Percentiles rank a stretch among this genome's conserved stretches.
phyloP scores from a whole-genome alignment of 2,113 vertebrate species.

The Potamarius usumacintae region DNA sequence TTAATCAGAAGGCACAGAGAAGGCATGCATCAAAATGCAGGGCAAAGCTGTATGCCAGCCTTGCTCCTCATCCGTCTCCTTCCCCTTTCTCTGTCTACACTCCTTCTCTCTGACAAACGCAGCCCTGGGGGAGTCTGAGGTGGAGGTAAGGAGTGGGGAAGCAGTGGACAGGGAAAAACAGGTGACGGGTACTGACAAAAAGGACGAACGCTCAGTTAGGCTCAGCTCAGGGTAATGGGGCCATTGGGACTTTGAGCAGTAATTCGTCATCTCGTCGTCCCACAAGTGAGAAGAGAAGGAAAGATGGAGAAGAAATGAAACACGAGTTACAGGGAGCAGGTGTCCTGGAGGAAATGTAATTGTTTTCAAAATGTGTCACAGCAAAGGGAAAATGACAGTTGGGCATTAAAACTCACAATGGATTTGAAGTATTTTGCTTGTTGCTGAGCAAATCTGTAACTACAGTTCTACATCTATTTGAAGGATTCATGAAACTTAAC shows the following conservation, averaged over 20 bases:
- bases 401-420: neutral
- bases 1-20: constrained; percentile 69
- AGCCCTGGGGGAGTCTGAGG: constrained; percentile 35
- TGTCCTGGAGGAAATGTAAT: constrained; percentile 47
- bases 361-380: constrained; percentile 27
- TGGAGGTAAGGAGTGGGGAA: constrained; percentile 26
- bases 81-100: constrained; percentile 50
- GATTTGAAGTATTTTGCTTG: constrained; percentile 15
- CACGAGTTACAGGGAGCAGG: constrained; percentile 60
- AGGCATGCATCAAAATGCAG: constrained; percentile 63
- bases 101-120: constrained; percentile 49
- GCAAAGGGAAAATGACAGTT: constrained; percentile 7
- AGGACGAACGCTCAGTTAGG: constrained; percentile 70
- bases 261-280: constrained; percentile 59
- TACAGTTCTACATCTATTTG: neutral
- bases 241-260: constrained; percentile 67
- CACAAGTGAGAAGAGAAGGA: constrained; percentile 48
- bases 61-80: constrained; percentile 54
- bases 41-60: constrained; percentile 52
- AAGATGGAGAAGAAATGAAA: constrained; percentile 51
- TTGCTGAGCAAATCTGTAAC: neutral
- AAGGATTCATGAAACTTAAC: neutral
- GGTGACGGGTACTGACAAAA: constrained; percentile 73
- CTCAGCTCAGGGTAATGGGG: constrained; percentile 67
- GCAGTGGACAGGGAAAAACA: constrained; percentile 50